Conservation (phyloP, 2,113 vertebrate genomes). For the Larimichthys polyactis region DNA sequence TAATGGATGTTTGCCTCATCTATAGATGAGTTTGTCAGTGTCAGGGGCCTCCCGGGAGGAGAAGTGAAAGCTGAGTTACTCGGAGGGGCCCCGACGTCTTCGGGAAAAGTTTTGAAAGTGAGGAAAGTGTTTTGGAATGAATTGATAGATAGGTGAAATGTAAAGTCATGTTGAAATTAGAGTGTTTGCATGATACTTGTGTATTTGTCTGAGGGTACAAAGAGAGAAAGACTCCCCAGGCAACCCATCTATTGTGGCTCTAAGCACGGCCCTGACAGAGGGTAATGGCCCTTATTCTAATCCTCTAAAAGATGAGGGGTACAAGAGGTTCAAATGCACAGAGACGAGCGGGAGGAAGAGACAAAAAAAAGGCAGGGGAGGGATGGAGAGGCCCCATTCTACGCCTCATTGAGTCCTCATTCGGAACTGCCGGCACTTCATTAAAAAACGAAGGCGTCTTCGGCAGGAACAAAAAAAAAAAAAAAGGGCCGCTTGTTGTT, state of each 20-base stretch:
- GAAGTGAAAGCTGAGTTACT: conserved; percentile 9
- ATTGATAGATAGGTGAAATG: not conserved
- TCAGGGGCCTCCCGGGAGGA: not conserved
- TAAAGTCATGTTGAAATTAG: not conserved
- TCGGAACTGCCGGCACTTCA: conserved; percentile 66
- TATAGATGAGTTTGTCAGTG: not conserved
- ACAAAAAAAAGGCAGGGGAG: conserved; percentile 45
- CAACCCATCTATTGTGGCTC: conserved; percentile 44
- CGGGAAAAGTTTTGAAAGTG: not conserved
- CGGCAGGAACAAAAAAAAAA: conserved; percentile 20
- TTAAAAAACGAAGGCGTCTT: conserved; percentile 65
- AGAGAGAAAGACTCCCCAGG: conserved; percentile 30
- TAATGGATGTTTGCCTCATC: conserved; percentile 9
- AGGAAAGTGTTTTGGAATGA: not conserved
- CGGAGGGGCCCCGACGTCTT: not conserved
- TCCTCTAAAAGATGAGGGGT: conserved; percentile 64
- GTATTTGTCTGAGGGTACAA: conserved; percentile 16
- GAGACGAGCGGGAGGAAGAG: conserved; percentile 41
- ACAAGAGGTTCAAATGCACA: conserved; percentile 53
- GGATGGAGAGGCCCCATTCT: conserved; percentile 65
- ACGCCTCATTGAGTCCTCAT: conserved; percentile 77
- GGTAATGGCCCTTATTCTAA: conserved; percentile 72
- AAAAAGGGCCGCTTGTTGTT: conserved; percentile 45
- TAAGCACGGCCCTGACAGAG: conserved; percentile 50
- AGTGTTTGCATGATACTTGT: not conserved